Percentiles rank a stretch among this genome's conserved stretches.
Evolutionary conservation across 1,140 invertebrate genomes (phyloP).

Genomic region (Linepithema humile): DNA sequence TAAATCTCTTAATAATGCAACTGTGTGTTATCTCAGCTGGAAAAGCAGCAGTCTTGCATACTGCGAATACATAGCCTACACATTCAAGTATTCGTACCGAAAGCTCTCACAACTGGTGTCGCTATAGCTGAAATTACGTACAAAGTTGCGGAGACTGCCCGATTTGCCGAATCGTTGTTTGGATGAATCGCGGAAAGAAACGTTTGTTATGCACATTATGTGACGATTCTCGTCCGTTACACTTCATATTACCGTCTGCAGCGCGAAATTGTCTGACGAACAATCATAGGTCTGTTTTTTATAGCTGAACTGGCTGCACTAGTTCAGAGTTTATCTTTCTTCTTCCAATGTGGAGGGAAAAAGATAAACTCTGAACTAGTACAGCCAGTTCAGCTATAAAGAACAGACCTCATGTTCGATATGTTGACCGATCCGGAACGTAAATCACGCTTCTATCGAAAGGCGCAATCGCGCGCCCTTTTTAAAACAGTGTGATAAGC

Average conservation of each 20-base stretch:
- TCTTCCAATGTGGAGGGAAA: no score
- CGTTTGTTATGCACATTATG: not conserved
- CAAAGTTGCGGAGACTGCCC: not conserved
- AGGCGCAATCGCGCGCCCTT: slow-evolving; percentile 58
- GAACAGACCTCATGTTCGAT: not conserved
- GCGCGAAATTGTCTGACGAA: not conserved
- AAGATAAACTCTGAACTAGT: no score
- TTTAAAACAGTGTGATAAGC: slow-evolving; percentile 77
- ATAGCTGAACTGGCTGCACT: no score
- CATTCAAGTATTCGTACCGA: not conserved
- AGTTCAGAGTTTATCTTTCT: no score
- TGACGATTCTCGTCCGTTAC: not conserved
- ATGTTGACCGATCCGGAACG: not conserved
- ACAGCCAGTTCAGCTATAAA: no score
- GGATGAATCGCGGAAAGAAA: not conserved
- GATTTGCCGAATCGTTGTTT: not conserved
- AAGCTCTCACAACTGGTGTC: not conserved
- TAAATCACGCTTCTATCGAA: not conserved
- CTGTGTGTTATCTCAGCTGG: not conserved
- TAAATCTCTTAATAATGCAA: not conserved
- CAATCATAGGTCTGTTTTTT: no score
- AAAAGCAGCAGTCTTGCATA: not conserved
- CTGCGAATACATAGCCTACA: not conserved
- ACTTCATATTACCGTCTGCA: not conserved
- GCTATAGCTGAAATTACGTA: not conserved